Conservation (phyloP, 1,140 invertebrate species). For the Papilio helenus region DNA sequence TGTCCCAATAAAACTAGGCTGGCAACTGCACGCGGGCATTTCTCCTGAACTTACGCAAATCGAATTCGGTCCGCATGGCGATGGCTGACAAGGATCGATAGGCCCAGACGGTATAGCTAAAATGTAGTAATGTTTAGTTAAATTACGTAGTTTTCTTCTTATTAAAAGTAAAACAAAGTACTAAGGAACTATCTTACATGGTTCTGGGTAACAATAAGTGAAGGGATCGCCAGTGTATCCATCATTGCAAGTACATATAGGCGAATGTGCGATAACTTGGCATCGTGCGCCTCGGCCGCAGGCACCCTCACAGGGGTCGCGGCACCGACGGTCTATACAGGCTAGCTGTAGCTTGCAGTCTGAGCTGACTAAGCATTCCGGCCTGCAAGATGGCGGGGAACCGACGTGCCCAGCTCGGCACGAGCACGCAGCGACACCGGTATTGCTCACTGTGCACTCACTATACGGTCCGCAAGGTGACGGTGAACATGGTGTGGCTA, state of each 20-base stretch:
- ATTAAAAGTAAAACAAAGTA: constrained; percentile 35
- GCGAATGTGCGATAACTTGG: constrained; percentile 92
- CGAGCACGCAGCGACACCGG: constrained; percentile 87
- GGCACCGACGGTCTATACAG: constrained; percentile 86
- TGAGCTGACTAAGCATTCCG: constrained; percentile 87
- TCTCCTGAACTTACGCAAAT: constrained; percentile 87
- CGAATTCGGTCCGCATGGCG: constrained; percentile 92
- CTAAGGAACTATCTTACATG: constrained; percentile 58
- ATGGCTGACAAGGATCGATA: constrained; percentile 87
- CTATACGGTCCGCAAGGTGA: constrained; percentile 91
- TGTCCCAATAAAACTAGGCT: constrained; percentile 89
- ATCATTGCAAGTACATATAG: constrained; percentile 90
- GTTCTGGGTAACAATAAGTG: constrained; percentile 86
- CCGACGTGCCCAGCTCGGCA: constrained; percentile 88
- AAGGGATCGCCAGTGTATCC: constrained; percentile 93
- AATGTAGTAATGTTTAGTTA: constrained; percentile 42
- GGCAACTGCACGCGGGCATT: constrained; percentile 90
- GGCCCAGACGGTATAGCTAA: constrained; percentile 55
- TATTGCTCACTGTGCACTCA: constrained; percentile 85
- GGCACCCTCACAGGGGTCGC: constrained; percentile 88
- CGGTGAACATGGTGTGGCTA: constrained; percentile 78
- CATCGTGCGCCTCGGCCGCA: constrained; percentile 92
- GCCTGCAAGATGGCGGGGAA: constrained; percentile 88
- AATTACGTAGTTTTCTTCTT: constrained; percentile 6
- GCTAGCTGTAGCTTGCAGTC: constrained; percentile 87